A percentile compares a stretch with the other conserved stretches of the same genome.
Conservation (phyloP, 2,113 vertebrate genomes). For the Hyaena hyaena region DNA sequence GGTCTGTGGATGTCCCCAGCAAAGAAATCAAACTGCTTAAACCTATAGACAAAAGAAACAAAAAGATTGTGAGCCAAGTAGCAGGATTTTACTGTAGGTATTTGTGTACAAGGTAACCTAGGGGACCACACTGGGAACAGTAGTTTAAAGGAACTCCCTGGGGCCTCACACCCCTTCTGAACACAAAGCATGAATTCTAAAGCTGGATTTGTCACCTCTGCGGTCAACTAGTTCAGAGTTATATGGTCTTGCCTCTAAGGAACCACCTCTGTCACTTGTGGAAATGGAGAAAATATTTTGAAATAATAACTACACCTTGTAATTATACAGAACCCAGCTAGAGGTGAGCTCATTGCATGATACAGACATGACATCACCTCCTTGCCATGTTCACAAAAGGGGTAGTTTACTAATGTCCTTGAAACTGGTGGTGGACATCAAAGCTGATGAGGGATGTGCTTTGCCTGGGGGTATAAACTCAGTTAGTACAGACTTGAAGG, state of each 20-base stretch:
- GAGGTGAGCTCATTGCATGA: constrained; percentile 67
- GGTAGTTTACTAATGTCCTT: neutral
- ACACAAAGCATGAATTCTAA: constrained; percentile 9
- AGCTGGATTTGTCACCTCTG: neutral
- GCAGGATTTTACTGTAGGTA: neutral
- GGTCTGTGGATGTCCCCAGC: constrained; percentile 79
- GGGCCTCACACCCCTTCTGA: neutral
- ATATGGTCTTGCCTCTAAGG: neutral
- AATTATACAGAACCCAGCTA: constrained; percentile 53
- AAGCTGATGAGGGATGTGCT: neutral
- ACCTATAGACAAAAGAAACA: constrained; percentile 68
- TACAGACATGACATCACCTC: constrained; percentile 69
- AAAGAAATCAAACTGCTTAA: constrained; percentile 82
- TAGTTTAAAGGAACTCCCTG: neutral
- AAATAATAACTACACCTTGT: constrained; percentile 63
- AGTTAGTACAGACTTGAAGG: neutral
- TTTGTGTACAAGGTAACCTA: neutral
- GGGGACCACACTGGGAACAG: no score
- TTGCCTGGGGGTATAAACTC: neutral
- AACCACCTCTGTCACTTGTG: neutral
- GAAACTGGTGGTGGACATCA: constrained; percentile 40
- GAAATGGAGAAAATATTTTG: neutral
- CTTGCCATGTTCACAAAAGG: neutral
- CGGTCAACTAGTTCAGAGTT: neutral
- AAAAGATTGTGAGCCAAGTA: neutral